phyloP scores from a whole-genome alignment of 2,797 vertebrate species.

The Eupleurogrammus muticus region DNA sequence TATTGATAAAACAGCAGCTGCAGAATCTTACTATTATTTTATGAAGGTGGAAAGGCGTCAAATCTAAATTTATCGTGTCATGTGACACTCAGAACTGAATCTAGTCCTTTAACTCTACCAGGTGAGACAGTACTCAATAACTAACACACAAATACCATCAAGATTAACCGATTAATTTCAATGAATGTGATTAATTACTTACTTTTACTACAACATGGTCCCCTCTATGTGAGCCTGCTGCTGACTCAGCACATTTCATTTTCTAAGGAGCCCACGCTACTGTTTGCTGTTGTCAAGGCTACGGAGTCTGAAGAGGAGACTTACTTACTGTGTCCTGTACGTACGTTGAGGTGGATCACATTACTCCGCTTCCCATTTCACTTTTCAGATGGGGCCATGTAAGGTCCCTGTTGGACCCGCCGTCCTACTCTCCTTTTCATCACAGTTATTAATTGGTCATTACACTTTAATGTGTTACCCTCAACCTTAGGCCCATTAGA shows the following conservation, averaged over 20 bases:
- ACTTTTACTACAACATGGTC: neutral
- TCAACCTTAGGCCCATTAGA: neutral
- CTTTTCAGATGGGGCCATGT: neutral
- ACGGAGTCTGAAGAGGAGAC: conserved; percentile 22
- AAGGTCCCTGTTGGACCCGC: neutral
- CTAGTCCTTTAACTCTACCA: neutral
- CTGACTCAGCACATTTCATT: conserved; percentile 2
- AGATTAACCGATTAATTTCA: too few relatives aligned
- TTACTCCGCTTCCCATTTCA: conserved; percentile 19
- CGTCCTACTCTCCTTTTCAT: neutral
- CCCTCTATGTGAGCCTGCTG: neutral
- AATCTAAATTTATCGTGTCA: neutral
- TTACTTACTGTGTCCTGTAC: conserved; percentile 11
- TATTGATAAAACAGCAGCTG: too few relatives aligned
- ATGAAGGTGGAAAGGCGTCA: neutral
- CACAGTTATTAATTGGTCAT: neutral
- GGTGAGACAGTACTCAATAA: neutral
- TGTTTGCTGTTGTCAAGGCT: conserved; percentile 21
- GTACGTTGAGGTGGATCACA: conserved; percentile 8
- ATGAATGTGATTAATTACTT: too few relatives aligned
- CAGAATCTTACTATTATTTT: too few relatives aligned
- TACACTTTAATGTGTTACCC: neutral
- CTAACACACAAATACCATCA: too few relatives aligned
- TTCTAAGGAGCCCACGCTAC: neutral
- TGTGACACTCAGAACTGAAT: too few relatives aligned